Conservation (phyloP, 2,797 vertebrate species). For the Graptemys geographica region DNA sequence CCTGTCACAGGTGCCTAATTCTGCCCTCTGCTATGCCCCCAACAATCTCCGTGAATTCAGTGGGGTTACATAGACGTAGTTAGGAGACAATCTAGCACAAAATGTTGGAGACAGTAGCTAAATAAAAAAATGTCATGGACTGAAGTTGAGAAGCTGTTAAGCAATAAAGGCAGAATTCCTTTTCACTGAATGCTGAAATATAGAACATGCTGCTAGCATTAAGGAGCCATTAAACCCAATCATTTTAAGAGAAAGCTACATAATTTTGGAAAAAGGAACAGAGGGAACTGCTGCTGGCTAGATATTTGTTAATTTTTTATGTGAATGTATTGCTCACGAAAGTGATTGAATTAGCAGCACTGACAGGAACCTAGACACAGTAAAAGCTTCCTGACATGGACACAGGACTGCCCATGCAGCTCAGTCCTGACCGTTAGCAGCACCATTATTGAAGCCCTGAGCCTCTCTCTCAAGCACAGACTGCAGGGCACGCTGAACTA, state of each 20-base stretch:
- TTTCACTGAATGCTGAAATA: constrained; percentile 65
- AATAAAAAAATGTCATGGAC: constrained; percentile 58
- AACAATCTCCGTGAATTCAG: not conserved
- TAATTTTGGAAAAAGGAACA: not conserved
- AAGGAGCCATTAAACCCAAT: constrained; percentile 30
- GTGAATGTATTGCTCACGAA: constrained; percentile 73
- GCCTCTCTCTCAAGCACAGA: constrained; percentile 11
- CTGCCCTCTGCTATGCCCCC: not conserved
- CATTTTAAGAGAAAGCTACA: constrained; percentile 30
- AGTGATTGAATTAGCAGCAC: constrained; percentile 77
- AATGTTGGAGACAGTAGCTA: constrained; percentile 8
- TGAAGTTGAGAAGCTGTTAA: constrained; percentile 38
- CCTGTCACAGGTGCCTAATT: not conserved
- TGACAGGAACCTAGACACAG: constrained; percentile 74
- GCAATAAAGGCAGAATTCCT: not conserved
- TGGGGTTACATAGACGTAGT: not conserved
- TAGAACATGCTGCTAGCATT: constrained; percentile 38
- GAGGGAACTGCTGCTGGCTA: constrained; percentile 44
- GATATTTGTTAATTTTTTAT: constrained; percentile 78
- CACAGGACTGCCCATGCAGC: constrained; percentile 62
- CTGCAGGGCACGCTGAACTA: constrained; percentile 23
- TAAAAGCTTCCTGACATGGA: constrained; percentile 78
- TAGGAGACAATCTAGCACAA: constrained; percentile 2
- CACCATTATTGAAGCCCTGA: constrained; percentile 4
- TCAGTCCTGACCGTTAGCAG: constrained; percentile 62